Percentiles rank a stretch among this genome's conserved stretches.
These are phyloP conservation scores for Lithosia quadra DNA, from an alignment of 2,888 invertebrate species.

Conservation along the genomic window DNA sequence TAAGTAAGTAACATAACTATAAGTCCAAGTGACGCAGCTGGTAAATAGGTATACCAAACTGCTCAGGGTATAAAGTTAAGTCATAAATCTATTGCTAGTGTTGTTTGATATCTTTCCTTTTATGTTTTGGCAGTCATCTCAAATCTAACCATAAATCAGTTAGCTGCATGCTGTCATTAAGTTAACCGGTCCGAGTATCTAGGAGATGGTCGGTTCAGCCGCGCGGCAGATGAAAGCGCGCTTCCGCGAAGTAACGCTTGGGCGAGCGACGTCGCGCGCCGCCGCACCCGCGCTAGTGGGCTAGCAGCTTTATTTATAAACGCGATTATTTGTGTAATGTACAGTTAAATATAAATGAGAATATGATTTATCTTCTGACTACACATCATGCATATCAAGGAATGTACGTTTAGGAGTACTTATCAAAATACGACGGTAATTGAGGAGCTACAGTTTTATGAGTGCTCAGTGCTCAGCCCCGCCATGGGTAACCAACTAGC, in stretches of 20 bases:
- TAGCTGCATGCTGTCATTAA: constrained; percentile 12
- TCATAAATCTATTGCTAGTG: constrained; percentile 6
- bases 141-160: constrained; percentile 45
- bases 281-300: constrained; percentile 40
- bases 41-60: not conserved
- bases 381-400: not conserved
- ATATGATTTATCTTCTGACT: constrained; percentile 22
- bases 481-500: not conserved
- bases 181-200: constrained; percentile 31
- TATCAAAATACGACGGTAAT: not conserved
- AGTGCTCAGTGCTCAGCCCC: not conserved
- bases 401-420: not conserved
- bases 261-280: constrained; percentile 57
- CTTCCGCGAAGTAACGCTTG: constrained; percentile 64
- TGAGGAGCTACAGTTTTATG: not conserved
- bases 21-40: not conserved
- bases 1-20: too few species aligned
- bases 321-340: constrained; percentile 28
- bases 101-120: constrained; percentile 13
- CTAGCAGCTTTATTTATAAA: constrained; percentile 41
- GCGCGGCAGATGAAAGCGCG: constrained; percentile 62
- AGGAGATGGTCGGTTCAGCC: constrained; percentile 11
- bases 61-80: not conserved
- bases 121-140: constrained; percentile 42
- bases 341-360: constrained; percentile 23